Evolutionary conservation across 2,113 vertebrate species (phyloP).

Genomic region (Desmodus rotundus): DNA sequence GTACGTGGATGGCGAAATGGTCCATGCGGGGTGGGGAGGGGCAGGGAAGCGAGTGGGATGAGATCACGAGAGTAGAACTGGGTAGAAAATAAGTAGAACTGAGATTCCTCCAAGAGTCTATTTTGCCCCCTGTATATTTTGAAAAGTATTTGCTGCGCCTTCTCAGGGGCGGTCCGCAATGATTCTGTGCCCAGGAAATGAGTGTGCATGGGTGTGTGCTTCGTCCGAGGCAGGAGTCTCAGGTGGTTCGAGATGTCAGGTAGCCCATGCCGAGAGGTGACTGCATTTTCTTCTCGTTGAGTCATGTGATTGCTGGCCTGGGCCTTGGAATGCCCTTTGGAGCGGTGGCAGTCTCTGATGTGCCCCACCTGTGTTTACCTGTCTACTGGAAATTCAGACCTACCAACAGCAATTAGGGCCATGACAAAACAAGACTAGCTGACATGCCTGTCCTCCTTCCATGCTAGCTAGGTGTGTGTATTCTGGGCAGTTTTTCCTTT

Average conservation of each 20-base stretch:
- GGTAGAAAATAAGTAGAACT: background rate
- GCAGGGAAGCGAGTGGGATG: background rate
- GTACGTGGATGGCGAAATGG: rapidly evolving
- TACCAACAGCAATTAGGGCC: background rate
- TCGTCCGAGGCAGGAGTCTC: background rate
- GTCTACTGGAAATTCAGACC: background rate
- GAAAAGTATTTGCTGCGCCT: background rate
- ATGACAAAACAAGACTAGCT: background rate
- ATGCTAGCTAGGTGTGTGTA: rapidly evolving
- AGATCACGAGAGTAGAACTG: background rate
- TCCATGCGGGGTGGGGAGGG: background rate
- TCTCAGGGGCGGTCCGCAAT: background rate
- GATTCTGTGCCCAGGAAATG: background rate
- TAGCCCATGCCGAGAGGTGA: background rate
- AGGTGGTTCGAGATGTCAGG: rapidly evolving
- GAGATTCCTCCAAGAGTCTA: background rate
- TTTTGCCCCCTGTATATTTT: background rate
- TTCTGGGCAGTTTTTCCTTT: background rate
- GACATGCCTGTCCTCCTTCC: background rate
- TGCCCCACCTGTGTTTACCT: background rate
- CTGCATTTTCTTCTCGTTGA: background rate
- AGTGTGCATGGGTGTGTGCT: background rate
- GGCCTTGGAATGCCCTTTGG: background rate
- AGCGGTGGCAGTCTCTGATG: background rate
- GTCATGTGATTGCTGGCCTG: background rate